A percentile compares a stretch with the other conserved stretches of the same genome.
Conservation (phyloP, 2,113 vertebrate species). For the Butorides virescens region DNA sequence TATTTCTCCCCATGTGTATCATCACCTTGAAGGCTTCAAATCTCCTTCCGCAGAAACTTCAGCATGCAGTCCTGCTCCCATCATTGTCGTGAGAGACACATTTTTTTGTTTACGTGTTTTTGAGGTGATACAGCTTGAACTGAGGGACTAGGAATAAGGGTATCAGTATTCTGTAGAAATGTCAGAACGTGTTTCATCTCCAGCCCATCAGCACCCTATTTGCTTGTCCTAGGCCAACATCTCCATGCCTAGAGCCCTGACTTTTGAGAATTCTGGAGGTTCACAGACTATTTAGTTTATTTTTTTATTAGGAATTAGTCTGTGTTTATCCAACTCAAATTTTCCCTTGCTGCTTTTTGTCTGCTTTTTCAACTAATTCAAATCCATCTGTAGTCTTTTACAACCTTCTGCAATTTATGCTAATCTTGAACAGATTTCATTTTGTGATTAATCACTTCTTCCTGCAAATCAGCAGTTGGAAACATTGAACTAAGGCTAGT, state of each 20-base stretch:
- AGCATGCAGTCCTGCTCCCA: background rate
- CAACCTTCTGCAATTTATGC: constrained; percentile 26
- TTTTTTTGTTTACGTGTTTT: background rate
- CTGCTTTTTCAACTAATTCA: background rate
- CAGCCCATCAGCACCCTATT: background rate
- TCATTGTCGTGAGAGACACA: background rate
- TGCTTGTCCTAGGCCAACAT: background rate
- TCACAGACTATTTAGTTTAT: background rate
- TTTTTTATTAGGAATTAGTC: background rate
- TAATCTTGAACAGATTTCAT: constrained; percentile 16
- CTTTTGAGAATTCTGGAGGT: background rate
- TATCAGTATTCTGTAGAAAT: background rate
- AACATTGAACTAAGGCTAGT: background rate
- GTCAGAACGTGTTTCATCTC: background rate
- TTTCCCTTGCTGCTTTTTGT: background rate
- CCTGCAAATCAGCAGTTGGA: background rate
- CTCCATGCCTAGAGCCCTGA: background rate
- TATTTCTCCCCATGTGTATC: background rate
- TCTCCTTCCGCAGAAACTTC: background rate
- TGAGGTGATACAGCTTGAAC: background rate
- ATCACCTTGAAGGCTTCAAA: background rate
- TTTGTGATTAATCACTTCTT: constrained; percentile 20
- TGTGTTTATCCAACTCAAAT: background rate
- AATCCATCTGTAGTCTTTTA: constrained; percentile 9
- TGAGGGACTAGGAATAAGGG: background rate